phyloP scores from a whole-genome alignment of 2,888 invertebrate genomes.

The Drosophila greeni region DNA sequence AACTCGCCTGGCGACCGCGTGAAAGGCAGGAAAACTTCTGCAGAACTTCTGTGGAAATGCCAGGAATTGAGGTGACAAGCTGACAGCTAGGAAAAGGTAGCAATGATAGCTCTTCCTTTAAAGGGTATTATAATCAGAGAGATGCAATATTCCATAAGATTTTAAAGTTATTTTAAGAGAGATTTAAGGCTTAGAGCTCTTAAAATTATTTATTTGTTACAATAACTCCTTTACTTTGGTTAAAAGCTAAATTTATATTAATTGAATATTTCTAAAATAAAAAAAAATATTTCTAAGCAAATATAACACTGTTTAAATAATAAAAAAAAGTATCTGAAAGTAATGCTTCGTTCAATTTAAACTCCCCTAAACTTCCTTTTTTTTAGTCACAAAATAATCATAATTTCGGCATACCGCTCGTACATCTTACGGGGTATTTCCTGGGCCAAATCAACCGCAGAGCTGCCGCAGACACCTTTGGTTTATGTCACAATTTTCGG shows the following conservation, averaged over 20 bases:
- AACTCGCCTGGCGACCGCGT: slow-evolving; percentile 25
- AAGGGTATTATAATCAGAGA: not conserved
- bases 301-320: not conserved
- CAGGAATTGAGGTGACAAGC: slow-evolving; percentile 22
- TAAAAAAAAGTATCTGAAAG: too few species aligned
- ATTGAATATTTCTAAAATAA: not conserved
- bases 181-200: too few species aligned
- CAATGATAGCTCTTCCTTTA: not conserved
- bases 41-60: slow-evolving; percentile 23
- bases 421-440: not conserved
- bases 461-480: slow-evolving; percentile 24
- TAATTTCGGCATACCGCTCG: not conserved
- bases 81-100: slow-evolving; percentile 14
- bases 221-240: too few species aligned
- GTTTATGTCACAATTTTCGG: slow-evolving; percentile 11
- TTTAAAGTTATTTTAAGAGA: not conserved
- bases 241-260: too few species aligned
- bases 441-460: slow-evolving; percentile 5
- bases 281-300: too few species aligned
- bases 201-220: too few species aligned
- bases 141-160: not conserved
- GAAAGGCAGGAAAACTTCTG: slow-evolving; percentile 21
- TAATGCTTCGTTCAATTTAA: too few species aligned
- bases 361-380: accelerated
- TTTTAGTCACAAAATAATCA: not conserved